Conservation (phyloP, 1,140 invertebrate species). For the Drosophila nebulosa region DNA sequence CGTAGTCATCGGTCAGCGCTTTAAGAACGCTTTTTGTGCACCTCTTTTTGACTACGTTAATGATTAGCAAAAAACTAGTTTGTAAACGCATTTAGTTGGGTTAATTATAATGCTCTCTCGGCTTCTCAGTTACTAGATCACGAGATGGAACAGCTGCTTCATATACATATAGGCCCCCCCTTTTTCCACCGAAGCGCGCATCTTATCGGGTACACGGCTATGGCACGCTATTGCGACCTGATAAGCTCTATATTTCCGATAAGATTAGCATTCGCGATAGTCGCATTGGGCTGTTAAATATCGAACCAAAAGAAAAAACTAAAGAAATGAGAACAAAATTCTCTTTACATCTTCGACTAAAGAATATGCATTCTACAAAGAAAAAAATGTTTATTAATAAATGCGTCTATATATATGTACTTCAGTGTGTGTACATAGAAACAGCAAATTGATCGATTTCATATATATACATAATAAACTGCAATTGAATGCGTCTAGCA, state of each 20-base stretch:
- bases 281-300: not conserved
- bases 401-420: not conserved
- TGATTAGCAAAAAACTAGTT: not conserved
- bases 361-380: not conserved
- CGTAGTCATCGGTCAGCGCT: constrained; percentile 11
- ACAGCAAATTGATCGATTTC: not conserved
- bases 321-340: not conserved
- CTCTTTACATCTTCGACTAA: not conserved
- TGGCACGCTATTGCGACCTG: not conserved
- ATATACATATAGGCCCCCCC: not conserved
- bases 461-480: too few relatives aligned
- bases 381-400: not conserved
- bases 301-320: not conserved
- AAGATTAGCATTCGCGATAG: not conserved
- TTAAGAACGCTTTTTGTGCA: not conserved
- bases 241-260: not conserved
- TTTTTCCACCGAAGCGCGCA: too few relatives aligned
- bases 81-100: not conserved
- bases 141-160: not conserved
- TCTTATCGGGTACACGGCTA: not conserved
- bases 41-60: not conserved
- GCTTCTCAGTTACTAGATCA: not conserved
- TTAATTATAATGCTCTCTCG: not conserved
- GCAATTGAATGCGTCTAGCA: not conserved
- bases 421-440: not conserved